Evolutionary conservation across 92 coral and sea anemone genomes (phyloP).

Genomic region (Pocillopora meandrina): DNA sequence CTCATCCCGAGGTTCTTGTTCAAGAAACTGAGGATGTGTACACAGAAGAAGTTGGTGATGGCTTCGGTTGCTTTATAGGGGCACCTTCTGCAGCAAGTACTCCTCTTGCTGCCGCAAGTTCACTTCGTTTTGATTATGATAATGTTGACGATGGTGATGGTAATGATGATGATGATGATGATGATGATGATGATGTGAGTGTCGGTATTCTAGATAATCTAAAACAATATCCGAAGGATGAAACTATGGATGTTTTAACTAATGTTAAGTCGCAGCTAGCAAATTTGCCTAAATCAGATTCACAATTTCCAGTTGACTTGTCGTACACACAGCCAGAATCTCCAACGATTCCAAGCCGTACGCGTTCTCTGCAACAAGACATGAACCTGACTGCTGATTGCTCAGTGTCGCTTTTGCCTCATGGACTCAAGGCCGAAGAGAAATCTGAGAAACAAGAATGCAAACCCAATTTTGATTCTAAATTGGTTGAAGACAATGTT

Average conservation of each 20-base stretch:
- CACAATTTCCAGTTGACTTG: constrained; percentile 41
- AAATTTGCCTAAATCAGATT: constrained; percentile 43
- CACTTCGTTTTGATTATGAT: constrained; percentile 20
- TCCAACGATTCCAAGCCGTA: constrained; percentile 41
- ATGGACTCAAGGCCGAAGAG: constrained; percentile 3
- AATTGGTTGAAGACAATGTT: background rate
- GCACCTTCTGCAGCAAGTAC: constrained; percentile 70
- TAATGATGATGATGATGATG: constrained; percentile 6
- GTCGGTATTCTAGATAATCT: background rate
- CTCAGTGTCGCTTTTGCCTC: constrained; percentile 40
- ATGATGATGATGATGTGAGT: constrained; percentile 1
- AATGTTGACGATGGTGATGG: background rate
- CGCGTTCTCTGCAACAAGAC: constrained; percentile 24
- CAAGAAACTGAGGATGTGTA: constrained; percentile 33
- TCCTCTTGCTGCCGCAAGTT: constrained; percentile 19
- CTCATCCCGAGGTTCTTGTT: constrained; percentile 11
- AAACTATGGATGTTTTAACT: constrained; percentile 7
- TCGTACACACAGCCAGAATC: constrained; percentile 40
- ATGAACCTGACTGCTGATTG: constrained; percentile 27
- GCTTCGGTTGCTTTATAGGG: constrained; percentile 54
- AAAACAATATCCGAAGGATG: background rate
- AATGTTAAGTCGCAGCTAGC: background rate
- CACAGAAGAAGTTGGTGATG: constrained; percentile 27
- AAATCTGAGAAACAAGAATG: background rate
- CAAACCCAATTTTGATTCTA: background rate